A percentile compares a stretch with the other conserved stretches of the same genome.
Conservation (phyloP, 1,140 invertebrate genomes). For the Drosophila carrolli region DNA sequence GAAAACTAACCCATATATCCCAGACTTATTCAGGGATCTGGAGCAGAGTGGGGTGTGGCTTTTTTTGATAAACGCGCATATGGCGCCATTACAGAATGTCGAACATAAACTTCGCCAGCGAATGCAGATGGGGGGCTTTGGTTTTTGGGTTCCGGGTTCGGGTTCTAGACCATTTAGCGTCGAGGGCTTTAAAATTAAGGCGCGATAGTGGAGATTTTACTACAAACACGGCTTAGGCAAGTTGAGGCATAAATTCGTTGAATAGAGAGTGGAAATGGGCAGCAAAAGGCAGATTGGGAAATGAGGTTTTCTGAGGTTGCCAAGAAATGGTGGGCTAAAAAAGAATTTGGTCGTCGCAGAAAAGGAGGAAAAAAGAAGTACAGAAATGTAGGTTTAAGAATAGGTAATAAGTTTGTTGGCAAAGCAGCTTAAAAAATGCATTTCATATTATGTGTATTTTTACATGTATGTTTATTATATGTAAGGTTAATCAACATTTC, state of each 20-base stretch:
- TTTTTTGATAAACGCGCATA: constrained; percentile 73
- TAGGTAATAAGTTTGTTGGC: not conserved
- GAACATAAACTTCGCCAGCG: constrained; percentile 72
- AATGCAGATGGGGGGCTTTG: constrained; percentile 56
- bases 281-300: not conserved
- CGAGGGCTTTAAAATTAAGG: constrained; percentile 74
- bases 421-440: too few relatives aligned
- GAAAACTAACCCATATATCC: constrained; percentile 69
- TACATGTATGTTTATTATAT: too few relatives aligned
- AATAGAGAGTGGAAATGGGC: constrained; percentile 5
- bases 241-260: constrained; percentile 57
- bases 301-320: not conserved
- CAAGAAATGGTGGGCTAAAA: not conserved
- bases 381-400: not conserved
- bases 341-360: not conserved
- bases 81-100: constrained; percentile 77
- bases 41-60: constrained; percentile 11
- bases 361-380: not conserved
- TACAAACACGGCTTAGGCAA: constrained; percentile 50
- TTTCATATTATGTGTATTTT: too few relatives aligned
- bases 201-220: constrained; percentile 63
- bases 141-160: constrained; percentile 1
- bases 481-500: too few relatives aligned
- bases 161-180: constrained; percentile 43
- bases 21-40: constrained; percentile 38